These are phyloP conservation scores for Gallinago paraguaiae DNA, from an alignment of 2,113 vertebrate genomes.

Conservation along the genomic window DNA sequence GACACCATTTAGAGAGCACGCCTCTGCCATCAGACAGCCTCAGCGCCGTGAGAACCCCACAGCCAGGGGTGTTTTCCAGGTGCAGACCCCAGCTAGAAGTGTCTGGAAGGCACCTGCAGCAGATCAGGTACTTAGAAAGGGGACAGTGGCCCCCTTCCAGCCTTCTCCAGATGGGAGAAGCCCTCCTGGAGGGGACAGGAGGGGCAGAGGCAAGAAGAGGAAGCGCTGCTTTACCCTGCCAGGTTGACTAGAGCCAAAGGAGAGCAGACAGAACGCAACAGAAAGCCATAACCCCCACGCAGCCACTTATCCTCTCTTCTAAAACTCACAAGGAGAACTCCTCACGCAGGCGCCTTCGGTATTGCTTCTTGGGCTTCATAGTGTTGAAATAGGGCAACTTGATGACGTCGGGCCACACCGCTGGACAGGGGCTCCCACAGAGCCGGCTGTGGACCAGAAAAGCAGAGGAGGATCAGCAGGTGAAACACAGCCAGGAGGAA, in stretches of 20 bases:
- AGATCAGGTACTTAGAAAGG: not conserved
- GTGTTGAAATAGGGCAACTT: conserved; percentile 98
- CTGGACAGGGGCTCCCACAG: conserved; percentile 95
- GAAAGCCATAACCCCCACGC: rapidly evolving
- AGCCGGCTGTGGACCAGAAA: conserved; percentile 82
- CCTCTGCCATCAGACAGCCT: not conserved
- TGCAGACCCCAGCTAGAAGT: rapidly evolving
- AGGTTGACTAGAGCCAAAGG: not conserved
- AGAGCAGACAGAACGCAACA: rapidly evolving
- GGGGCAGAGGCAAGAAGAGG: not conserved
- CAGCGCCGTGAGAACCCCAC: rapidly evolving
- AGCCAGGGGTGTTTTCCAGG: not conserved
- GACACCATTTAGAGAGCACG: rapidly evolving
- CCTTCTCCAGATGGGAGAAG: not conserved
- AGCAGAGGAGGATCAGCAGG: not conserved
- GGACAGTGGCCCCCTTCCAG: not conserved
- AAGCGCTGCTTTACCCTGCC: not conserved
- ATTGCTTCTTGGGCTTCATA: conserved; percentile 99
- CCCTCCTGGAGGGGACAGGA: not conserved
- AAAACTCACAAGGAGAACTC: conserved; percentile 93
- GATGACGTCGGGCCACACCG: conserved; percentile 96
- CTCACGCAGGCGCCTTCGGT: conserved; percentile 91
- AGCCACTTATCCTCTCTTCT: not conserved
- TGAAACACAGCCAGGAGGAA: rapidly evolving
- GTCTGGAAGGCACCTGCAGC: not conserved